Evolutionary conservation across 2,113 vertebrate species (phyloP).

Genomic region (Petroica traversi): DNA sequence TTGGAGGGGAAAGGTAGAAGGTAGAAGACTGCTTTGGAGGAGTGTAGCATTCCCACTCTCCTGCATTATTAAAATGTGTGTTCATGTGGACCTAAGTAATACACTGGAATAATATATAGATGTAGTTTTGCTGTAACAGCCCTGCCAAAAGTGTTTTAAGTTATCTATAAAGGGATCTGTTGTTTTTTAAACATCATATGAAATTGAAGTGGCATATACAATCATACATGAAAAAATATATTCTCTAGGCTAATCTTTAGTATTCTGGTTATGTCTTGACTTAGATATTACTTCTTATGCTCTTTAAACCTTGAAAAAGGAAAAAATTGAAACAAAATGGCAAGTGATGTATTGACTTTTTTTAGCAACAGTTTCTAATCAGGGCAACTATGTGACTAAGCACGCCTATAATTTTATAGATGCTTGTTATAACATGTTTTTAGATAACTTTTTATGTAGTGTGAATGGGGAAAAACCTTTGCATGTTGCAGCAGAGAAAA

Average conservation of each 20-base stretch:
- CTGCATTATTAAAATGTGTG: background rate
- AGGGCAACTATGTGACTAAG: background rate
- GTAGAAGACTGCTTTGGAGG: background rate
- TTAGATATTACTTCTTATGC: background rate
- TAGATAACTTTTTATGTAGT: background rate
- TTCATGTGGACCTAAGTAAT: background rate
- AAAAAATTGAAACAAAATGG: background rate
- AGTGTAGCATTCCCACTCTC: background rate
- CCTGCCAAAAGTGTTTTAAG: background rate
- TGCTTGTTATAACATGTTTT: background rate
- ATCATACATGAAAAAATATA: background rate
- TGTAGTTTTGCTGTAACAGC: background rate
- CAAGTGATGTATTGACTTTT: background rate
- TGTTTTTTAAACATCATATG: background rate
- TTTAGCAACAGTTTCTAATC: background rate
- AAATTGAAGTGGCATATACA: background rate
- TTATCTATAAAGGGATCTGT: background rate
- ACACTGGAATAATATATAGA: background rate
- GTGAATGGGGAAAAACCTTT: background rate
- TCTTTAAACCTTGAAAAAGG: background rate
- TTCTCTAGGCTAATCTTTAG: background rate
- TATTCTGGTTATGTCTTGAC: background rate
- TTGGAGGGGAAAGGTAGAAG: accelerated
- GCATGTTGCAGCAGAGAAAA: background rate
- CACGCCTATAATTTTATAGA: background rate